phyloP scores from a whole-genome alignment of 2,113 vertebrate genomes.

The Pteruthius melanotis region DNA sequence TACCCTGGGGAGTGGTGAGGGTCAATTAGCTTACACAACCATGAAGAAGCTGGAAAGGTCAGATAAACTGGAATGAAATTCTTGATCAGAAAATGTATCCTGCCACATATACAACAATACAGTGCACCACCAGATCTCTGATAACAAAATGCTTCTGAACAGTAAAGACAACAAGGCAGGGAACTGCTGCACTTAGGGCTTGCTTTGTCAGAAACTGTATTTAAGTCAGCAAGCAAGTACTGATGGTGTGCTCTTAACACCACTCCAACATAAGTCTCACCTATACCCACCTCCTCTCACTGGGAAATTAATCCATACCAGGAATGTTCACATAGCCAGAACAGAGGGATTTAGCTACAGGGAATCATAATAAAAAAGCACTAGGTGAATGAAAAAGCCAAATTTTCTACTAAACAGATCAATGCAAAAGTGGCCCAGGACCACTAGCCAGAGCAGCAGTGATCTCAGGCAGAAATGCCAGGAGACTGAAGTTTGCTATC shows the following conservation, averaged over 20 bases:
- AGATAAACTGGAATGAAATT: not conserved
- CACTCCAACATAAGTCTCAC: not conserved
- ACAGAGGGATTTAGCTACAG: not conserved
- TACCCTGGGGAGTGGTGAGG: not conserved
- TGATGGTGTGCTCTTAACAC: not conserved
- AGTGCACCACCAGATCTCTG: not conserved
- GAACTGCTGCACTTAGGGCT: not conserved
- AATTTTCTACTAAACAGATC: not conserved
- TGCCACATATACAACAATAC: not conserved
- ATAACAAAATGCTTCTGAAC: not conserved
- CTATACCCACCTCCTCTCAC: not conserved
- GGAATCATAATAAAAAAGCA: not conserved
- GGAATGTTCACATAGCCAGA: not conserved
- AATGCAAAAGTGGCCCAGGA: not conserved
- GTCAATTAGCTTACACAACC: fast-evolving
- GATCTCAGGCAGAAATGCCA: not conserved
- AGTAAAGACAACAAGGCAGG: not conserved
- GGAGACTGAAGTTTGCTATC: not conserved
- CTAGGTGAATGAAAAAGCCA: not conserved
- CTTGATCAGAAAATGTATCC: not conserved
- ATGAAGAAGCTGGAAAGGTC: not conserved
- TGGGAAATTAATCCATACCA: not conserved
- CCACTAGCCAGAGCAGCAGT: not conserved
- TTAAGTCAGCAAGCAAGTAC: not conserved
- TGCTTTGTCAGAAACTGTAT: not conserved